A percentile compares a stretch with the other conserved stretches of the same genome.
Evolutionary conservation across 2,113 vertebrate species (phyloP).

Genomic region (mouse (Mus musculus)): DNA sequence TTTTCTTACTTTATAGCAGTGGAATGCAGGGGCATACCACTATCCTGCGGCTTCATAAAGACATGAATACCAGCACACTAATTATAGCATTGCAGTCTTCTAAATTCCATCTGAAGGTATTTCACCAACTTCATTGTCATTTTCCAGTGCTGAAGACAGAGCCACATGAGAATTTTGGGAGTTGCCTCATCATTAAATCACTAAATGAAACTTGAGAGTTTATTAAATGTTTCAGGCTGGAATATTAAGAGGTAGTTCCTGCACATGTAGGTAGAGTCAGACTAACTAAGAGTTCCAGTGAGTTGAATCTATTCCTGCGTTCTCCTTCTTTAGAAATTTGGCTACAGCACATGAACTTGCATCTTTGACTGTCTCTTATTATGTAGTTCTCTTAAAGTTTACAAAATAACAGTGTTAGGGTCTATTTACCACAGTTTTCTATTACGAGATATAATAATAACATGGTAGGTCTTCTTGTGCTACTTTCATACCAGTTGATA

Average conservation of each 20-base stretch:
- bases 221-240: not conserved
- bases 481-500: not conserved
- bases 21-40: constrained; percentile 41
- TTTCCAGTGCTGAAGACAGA: constrained; percentile 37
- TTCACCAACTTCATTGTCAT: constrained; percentile 65
- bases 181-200: constrained; percentile 45
- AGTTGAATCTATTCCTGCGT: not conserved
- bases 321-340: not conserved
- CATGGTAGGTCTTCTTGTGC: not conserved
- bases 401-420: constrained; percentile 16
- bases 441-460: not conserved
- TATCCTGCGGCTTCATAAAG: constrained; percentile 61
- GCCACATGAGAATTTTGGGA: constrained; percentile 44
- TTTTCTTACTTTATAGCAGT: constrained; percentile 18
- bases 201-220: constrained; percentile 15
- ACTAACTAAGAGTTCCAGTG: not conserved
- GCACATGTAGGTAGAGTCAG: not conserved
- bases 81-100: constrained; percentile 37
- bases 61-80: constrained; percentile 39
- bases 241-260: constrained; percentile 44
- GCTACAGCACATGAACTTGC: not conserved
- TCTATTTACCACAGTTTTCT: not conserved
- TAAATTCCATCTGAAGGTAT: constrained; percentile 64
- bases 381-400: not conserved
- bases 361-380: not conserved